A percentile compares a stretch with the other conserved stretches of the same genome.
phyloP scores from a whole-genome alignment of 1,140 invertebrate genomes.

The Thalassaphorura encarpata region DNA sequence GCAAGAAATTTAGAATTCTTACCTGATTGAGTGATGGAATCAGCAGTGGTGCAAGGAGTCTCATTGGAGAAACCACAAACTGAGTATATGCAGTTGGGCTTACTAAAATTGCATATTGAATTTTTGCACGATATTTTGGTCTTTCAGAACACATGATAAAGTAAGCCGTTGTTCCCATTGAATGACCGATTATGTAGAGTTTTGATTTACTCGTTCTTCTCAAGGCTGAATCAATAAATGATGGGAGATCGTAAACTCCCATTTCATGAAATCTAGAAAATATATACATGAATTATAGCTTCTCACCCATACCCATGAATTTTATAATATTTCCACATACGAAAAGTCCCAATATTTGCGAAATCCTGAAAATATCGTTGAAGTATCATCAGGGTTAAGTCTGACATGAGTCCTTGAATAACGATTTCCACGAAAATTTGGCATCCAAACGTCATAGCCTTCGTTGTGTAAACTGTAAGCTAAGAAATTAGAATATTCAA shows the following conservation, averaged over 20 bases:
- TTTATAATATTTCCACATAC: background rate
- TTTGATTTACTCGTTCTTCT: background rate
- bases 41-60: no score
- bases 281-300: background rate
- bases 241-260: background rate
- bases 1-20: no score
- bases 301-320: no score
- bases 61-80: no score
- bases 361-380: no score
- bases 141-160: background rate
- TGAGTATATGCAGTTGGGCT: background rate
- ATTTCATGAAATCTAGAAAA: background rate
- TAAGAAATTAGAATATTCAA: background rate
- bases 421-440: constrained; percentile 39
- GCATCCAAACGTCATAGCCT: constrained; percentile 42
- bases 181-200: background rate
- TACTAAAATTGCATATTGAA: background rate
- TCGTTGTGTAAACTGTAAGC: constrained; percentile 36
- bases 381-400: background rate
- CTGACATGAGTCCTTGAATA: constrained; percentile 34
- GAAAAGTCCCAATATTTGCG: constrained; percentile 35
- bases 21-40: no score
- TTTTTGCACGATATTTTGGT: background rate
- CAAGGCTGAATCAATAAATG: background rate
- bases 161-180: background rate